Conservation (phyloP, 2,797 vertebrate genomes). For the Poeciliopsis paucimaculata region DNA sequence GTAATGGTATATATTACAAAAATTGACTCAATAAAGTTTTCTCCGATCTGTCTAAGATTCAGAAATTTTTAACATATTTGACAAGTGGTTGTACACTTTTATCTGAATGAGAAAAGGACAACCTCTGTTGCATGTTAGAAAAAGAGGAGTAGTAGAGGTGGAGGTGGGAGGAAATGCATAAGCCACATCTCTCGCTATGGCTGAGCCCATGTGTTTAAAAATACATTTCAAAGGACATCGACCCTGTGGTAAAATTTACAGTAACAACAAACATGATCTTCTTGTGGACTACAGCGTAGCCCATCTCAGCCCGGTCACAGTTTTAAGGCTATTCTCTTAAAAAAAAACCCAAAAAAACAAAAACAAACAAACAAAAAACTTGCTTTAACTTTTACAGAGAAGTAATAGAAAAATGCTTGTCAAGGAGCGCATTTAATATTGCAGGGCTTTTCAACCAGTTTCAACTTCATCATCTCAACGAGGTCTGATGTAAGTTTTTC, state of each 20-base stretch:
- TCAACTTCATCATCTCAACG: background rate
- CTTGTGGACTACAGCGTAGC: background rate
- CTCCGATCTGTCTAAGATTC: background rate
- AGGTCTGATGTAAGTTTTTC: background rate
- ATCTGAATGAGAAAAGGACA: slow-evolving; percentile 28
- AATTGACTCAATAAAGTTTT: background rate
- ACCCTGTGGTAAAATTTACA: background rate
- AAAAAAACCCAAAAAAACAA: background rate
- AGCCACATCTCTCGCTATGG: slow-evolving; percentile 38
- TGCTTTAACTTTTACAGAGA: background rate
- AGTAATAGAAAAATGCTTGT: background rate
- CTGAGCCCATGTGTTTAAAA: slow-evolving; percentile 4
- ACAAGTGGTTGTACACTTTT: slow-evolving; percentile 1
- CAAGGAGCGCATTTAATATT: background rate
- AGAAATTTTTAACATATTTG: background rate
- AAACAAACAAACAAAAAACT: too few species aligned
- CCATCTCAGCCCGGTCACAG: background rate
- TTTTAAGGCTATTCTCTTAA: background rate
- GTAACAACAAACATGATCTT: background rate
- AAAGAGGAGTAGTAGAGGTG: slow-evolving; percentile 5
- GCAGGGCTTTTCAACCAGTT: background rate
- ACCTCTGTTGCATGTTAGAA: slow-evolving; percentile 11
- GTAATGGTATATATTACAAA: background rate
- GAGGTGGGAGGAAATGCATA: slow-evolving; percentile 37
- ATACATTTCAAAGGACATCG: slow-evolving; percentile 18